phyloP scores from a whole-genome alignment of 2,113 vertebrate genomes.

The Tachycineta bicolor region DNA sequence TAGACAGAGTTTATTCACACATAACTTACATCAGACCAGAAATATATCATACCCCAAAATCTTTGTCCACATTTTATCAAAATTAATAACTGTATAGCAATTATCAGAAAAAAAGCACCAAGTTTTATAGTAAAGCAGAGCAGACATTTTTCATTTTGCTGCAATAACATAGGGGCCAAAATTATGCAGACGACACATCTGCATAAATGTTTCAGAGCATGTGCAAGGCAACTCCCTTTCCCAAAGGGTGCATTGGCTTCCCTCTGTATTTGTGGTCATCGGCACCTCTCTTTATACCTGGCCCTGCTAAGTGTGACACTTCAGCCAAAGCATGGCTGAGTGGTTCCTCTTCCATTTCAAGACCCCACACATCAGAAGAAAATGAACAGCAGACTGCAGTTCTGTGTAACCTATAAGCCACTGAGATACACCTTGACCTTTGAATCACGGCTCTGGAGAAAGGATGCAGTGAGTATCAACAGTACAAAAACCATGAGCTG shows the following conservation, averaged over 20 bases:
- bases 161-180: neutral
- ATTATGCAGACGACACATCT: neutral
- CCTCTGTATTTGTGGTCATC: neutral
- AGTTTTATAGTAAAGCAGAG: neutral
- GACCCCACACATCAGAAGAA: neutral
- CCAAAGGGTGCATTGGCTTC: neutral
- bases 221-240: neutral
- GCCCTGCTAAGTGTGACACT: neutral
- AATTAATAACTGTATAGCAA: fast-evolving
- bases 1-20: neutral
- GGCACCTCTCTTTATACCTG: neutral
- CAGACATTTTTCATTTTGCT: neutral
- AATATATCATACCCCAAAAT: neutral
- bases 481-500: neutral
- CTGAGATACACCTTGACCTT: neutral
- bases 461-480: neutral
- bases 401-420: neutral
- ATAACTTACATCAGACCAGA: neutral
- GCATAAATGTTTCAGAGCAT: neutral
- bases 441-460: neutral
- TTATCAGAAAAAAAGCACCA: neutral
- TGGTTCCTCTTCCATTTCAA: neutral
- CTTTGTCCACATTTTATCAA: neutral
- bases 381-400: neutral
- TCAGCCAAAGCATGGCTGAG: neutral